Percentiles rank a stretch among this genome's conserved stretches.
phyloP scores from a whole-genome alignment of 1,140 invertebrate species.

The Acromyrmex heyeri region DNA sequence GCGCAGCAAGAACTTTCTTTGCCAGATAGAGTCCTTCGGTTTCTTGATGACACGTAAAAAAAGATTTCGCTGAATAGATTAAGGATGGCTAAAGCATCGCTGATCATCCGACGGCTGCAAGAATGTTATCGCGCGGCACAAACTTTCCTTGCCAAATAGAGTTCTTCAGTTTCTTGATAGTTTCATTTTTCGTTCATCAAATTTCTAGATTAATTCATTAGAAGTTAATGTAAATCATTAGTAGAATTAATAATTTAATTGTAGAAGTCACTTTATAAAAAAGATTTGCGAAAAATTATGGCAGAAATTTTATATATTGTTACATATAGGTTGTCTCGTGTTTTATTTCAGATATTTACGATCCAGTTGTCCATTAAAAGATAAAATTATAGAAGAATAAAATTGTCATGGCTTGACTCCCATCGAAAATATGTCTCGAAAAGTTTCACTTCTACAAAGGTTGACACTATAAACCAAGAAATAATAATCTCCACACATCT shows the following conservation, averaged over 20 bases:
- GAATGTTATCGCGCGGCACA: neutral
- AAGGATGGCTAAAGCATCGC: constrained; percentile 67
- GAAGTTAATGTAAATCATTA: neutral
- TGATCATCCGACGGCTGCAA: constrained; percentile 51
- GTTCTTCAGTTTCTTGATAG: neutral
- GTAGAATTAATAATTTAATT: neutral
- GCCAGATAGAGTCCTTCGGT: neutral
- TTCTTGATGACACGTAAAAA: constrained; percentile 44
- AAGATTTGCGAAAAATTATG: neutral
- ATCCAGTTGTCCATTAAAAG: neutral
- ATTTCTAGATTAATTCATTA: neutral
- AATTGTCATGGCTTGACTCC: neutral
- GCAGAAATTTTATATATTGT: neutral
- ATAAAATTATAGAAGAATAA: neutral
- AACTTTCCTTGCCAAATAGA: neutral
- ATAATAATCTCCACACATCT: neutral
- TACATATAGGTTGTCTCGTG: neutral
- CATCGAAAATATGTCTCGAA: too few species aligned
- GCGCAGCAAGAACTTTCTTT: neutral
- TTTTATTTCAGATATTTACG: constrained; percentile 25
- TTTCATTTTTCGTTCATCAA: neutral
- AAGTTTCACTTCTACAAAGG: neutral
- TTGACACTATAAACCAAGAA: neutral
- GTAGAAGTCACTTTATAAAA: neutral
- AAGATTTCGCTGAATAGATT: constrained; percentile 80